Percentiles rank a stretch among this genome's conserved stretches.
Conservation (phyloP, 2,888 invertebrate species). For the Leucophenga maculata region DNA sequence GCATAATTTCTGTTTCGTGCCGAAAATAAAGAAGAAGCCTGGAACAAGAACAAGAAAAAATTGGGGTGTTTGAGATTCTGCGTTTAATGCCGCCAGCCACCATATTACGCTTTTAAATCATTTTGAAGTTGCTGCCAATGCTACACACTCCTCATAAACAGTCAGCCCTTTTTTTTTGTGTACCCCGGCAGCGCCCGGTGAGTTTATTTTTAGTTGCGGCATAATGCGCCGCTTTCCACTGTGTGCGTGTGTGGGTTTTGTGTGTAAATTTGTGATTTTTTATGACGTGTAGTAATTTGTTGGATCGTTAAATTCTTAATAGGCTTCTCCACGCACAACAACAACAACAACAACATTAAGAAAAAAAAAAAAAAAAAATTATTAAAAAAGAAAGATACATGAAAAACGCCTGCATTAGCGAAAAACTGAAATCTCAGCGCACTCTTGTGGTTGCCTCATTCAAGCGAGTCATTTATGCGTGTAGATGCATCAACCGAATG, state of each 20-base stretch:
- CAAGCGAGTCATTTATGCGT: background rate
- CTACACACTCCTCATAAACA: background rate
- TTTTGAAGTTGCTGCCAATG: slow-evolving; percentile 24
- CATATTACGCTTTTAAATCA: slow-evolving; percentile 23
- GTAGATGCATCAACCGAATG: background rate
- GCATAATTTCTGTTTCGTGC: background rate
- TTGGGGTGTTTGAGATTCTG: background rate
- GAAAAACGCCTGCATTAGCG: background rate
- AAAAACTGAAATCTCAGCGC: background rate
- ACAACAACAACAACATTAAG: background rate
- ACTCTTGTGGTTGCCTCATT: background rate
- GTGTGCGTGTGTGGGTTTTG: background rate
- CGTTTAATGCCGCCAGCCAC: slow-evolving; percentile 7
- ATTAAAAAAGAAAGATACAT: background rate
- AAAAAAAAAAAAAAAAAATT: background rate
- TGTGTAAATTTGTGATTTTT: slow-evolving; percentile 48
- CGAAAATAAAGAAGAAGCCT: no score
- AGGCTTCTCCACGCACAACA: slow-evolving; percentile 33
- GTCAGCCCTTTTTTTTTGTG: background rate
- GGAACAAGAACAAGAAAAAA: background rate
- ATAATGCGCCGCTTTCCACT: background rate
- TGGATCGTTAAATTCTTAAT: slow-evolving; percentile 69
- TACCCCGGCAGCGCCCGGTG: slow-evolving; percentile 26
- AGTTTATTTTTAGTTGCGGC: slow-evolving; percentile 23
- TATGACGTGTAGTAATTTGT: slow-evolving; percentile 72